Percentiles rank a stretch among this genome's conserved stretches.
These are phyloP conservation scores for Telmatochromis bifrenatus DNA, from an alignment of 2,113 vertebrate species.

Conservation along the genomic window DNA sequence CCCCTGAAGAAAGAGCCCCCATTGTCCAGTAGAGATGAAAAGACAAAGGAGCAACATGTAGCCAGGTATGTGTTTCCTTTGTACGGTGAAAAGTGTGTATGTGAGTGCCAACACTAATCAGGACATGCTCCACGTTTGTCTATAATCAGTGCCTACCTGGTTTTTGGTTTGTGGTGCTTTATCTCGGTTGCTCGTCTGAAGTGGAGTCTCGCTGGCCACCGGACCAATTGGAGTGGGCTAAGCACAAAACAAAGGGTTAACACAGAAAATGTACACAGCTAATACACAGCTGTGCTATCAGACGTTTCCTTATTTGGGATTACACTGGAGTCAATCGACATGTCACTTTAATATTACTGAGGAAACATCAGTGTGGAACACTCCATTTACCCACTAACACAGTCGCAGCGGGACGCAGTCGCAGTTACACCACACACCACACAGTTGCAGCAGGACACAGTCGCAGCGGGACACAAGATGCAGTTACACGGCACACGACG, in stretches of 20 bases:
- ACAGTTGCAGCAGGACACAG: accelerated
- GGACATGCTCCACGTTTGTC: neutral
- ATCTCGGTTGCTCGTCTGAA: constrained; percentile 80
- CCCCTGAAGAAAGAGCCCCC: neutral
- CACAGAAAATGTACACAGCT: neutral
- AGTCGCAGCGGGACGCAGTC: neutral
- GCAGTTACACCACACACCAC: too few relatives aligned
- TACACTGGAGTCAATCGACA: accelerated
- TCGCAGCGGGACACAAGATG: too few relatives aligned
- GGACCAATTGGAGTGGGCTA: constrained; percentile 93
- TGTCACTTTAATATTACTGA: neutral
- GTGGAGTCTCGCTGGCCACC: constrained; percentile 80
- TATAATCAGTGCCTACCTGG: constrained; percentile 72
- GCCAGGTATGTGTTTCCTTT: neutral
- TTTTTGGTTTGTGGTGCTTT: constrained; percentile 88
- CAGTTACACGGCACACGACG: accelerated
- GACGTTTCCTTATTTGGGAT: neutral
- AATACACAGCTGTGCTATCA: neutral
- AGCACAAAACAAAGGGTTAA: neutral
- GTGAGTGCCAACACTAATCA: neutral
- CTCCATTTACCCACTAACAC: neutral
- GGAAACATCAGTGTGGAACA: neutral
- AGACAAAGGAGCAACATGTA: neutral
- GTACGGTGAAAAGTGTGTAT: neutral
- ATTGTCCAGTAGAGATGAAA: neutral